A percentile compares a stretch with the other conserved stretches of the same genome.
These are phyloP conservation scores for Oreochromis niloticus DNA, from an alignment of 2,113 vertebrate genomes.

Conservation along the genomic window DNA sequence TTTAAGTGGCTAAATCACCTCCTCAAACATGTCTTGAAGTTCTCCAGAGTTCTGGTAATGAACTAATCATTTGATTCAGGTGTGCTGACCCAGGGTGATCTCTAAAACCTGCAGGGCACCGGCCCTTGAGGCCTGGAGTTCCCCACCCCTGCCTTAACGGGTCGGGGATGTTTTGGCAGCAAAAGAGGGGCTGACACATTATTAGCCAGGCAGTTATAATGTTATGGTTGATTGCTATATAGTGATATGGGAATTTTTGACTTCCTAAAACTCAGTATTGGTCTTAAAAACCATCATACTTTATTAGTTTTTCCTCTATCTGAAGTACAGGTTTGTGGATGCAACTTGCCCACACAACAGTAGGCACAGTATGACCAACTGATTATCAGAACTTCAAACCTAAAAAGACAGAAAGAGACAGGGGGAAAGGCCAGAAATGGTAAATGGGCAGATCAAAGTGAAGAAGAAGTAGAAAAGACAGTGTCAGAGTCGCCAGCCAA, in stretches of 20 bases:
- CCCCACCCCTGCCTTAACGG: background rate
- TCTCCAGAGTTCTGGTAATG: background rate
- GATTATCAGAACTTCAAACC: background rate
- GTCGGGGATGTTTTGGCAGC: background rate
- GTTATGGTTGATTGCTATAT: background rate
- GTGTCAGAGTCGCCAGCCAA: background rate
- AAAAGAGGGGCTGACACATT: background rate
- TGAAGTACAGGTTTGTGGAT: background rate
- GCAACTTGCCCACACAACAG: background rate
- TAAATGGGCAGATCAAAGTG: constrained; percentile 20
- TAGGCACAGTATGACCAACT: background rate
- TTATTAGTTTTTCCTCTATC: background rate
- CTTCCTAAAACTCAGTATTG: background rate
- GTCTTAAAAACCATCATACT: background rate
- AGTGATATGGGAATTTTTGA: background rate
- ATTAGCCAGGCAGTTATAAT: background rate
- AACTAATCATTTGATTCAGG: background rate
- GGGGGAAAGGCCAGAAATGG: background rate
- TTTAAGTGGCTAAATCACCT: background rate
- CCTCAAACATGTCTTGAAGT: background rate
- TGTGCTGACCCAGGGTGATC: background rate
- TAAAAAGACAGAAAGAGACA: background rate
- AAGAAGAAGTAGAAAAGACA: background rate
- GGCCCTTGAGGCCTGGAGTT: background rate
- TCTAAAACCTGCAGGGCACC: background rate